Evolutionary conservation across 1,140 invertebrate species (phyloP), one percentile per base, ranked within the genome.

Genomic region (Caerostris darwini): DNA sequence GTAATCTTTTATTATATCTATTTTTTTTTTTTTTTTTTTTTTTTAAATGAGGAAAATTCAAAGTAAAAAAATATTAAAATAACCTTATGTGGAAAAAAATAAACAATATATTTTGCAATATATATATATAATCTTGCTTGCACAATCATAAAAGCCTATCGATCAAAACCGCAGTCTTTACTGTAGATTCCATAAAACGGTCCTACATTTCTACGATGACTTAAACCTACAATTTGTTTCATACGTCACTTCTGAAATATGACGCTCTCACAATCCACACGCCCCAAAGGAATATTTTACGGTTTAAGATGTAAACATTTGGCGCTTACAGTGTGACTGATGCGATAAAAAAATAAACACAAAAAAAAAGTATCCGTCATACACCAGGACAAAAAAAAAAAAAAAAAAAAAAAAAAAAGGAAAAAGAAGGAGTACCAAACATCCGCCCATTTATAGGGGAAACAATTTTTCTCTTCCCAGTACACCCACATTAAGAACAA

Each of bases 231-330:
- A 34, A 34, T 34, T 34, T 34, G 12, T 67, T 67, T 67, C n/a
- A n/a, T n/a, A 17, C 34, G 7, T 50, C 71, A 50, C 8, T 12
- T 77, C 8, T 53, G 10, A 77, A 77, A 77, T 77, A 77, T 77
- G 71, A 77, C 8, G 14, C 34, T 69, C 71, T 12, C 34, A 12
- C 12, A 34, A 77, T 77, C 34, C 19, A 53, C 10, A 53, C 71
- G 8, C 8, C 71, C 71, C 71, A 12, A 12, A 53, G 71, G 71
- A 77, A 77, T 77, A 77, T 77, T 77, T 77, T 77, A 77, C 10
- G 34, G 71, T 50, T 53, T 77, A 77, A 77, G 19, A 77, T 53
- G 71, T 77, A 77, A 77, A 77, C 71, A 77, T 77, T 77, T 12
- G 34, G 12, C 71, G 50, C 10, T 53, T 50, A 77, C 5, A 50